phyloP scores from a whole-genome alignment of 2,113 vertebrate species.

The Drymodes brunneopygia region DNA sequence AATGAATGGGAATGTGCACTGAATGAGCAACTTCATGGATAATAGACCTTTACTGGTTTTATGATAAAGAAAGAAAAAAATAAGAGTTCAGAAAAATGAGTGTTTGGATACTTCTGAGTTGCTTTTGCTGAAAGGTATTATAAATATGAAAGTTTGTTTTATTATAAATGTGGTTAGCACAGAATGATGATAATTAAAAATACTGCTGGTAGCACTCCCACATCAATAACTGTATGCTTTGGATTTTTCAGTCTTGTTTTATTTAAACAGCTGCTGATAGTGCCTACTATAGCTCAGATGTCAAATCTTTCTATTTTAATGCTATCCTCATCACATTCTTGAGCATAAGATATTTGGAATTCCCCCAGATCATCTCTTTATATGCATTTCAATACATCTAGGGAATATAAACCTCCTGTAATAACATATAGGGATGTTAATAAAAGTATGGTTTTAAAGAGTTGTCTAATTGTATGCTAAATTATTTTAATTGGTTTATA shows the following conservation, averaged over 20 bases:
- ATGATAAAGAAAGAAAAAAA: neutral
- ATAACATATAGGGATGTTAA: neutral
- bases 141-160: neutral
- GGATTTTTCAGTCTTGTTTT: neutral
- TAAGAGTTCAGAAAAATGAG: neutral
- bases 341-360: neutral
- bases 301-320: neutral
- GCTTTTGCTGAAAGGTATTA: neutral
- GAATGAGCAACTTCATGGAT: neutral
- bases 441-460: neutral
- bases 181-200: neutral
- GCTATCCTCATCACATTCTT: neutral
- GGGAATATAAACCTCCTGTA: neutral
- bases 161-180: neutral
- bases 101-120: neutral
- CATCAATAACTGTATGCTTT: neutral
- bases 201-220: neutral
- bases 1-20: constrained; percentile 33
- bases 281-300: neutral
- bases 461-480: neutral
- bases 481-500: neutral
- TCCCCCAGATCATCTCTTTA: neutral
- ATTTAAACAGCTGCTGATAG: neutral
- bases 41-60: constrained; percentile 10
- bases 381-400: neutral